Percentiles rank a stretch among this genome's conserved stretches.
These are phyloP conservation scores for Papilio dardanus DNA, from an alignment of 1,140 invertebrate genomes.

Conservation along the genomic window DNA sequence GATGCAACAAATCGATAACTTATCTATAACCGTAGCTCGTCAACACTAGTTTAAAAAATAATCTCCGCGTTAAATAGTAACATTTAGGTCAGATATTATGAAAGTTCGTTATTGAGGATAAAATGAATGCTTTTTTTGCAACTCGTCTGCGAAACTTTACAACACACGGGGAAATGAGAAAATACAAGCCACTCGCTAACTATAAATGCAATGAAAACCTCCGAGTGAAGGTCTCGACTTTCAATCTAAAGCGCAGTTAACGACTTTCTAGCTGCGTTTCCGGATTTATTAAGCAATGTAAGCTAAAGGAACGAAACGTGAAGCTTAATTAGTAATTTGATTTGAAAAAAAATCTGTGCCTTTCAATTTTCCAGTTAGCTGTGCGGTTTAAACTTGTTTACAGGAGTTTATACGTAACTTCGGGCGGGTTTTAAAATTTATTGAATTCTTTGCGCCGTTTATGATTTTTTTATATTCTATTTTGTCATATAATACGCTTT, in stretches of 20 bases:
- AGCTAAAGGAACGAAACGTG: conserved; percentile 68
- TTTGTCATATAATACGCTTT: conserved; percentile 34
- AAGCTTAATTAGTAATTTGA: conserved; percentile 77
- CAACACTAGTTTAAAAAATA: conserved; percentile 10
- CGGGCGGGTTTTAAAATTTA: conserved; percentile 29
- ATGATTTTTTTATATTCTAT: conserved; percentile 35
- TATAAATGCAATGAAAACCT: conserved; percentile 72
- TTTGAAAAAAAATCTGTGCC: conserved; percentile 64
- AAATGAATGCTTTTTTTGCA: conserved; percentile 47
- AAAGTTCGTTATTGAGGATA: conserved; percentile 46
- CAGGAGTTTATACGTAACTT: conserved; percentile 39
- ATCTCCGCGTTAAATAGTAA: conserved; percentile 21
- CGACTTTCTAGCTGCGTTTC: conserved; percentile 69
- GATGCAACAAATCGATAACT: conserved; percentile 71
- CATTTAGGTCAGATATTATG: conserved; percentile 41
- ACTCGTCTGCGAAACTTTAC: conserved; percentile 49
- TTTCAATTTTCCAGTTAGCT: conserved; percentile 50
- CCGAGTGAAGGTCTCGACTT: conserved; percentile 67
- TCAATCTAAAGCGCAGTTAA: conserved; percentile 73
- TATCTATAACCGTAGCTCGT: conserved; percentile 38
- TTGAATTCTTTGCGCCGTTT: conserved; percentile 36
- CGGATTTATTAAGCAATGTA: conserved; percentile 76
- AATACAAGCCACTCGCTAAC: conserved; percentile 53
- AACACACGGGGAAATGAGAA: conserved; percentile 47
- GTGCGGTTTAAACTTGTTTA: conserved; percentile 38